These are phyloP conservation scores for Drosophila sordidapex DNA, from an alignment of 2,888 invertebrate genomes.

Conservation along the genomic window DNA sequence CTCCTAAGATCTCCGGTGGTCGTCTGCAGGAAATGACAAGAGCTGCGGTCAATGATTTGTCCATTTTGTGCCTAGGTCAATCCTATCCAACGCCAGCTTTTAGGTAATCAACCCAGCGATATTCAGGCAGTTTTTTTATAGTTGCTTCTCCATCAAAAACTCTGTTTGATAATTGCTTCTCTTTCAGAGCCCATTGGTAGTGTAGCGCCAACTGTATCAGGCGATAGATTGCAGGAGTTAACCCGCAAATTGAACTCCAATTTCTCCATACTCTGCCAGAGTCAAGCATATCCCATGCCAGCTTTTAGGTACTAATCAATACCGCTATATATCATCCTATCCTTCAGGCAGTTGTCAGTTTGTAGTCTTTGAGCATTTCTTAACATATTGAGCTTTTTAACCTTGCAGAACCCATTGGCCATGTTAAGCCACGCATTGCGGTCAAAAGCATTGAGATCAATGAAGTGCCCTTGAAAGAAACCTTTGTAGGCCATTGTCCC, in stretches of 20 bases:
- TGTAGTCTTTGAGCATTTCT: background rate
- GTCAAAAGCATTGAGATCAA: conserved; percentile 83
- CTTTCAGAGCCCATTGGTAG: conserved; percentile 89
- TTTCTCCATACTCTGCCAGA: conserved; percentile 89
- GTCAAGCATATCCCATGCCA: conserved; percentile 91
- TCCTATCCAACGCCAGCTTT: conserved; percentile 86
- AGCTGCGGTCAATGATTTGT: conserved; percentile 60
- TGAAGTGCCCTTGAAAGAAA: conserved; percentile 68
- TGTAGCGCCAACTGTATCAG: conserved; percentile 88
- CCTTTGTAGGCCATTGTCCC: conserved; percentile 86
- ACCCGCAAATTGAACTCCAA: conserved; percentile 84
- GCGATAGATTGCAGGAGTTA: conserved; percentile 86
- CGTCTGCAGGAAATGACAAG: conserved; percentile 86
- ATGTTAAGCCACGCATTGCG: conserved; percentile 82
- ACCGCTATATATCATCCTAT: accelerated
- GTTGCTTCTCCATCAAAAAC: background rate
- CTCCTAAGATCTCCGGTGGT: conserved; percentile 85
- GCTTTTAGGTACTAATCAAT: conserved; percentile 88
- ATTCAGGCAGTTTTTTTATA: conserved; percentile 49
- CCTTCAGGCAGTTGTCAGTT: conserved; percentile 51
- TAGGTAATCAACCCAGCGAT: conserved; percentile 84
- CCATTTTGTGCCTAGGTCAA: conserved; percentile 87
- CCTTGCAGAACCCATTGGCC: conserved; percentile 82
- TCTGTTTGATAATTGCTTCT: background rate
- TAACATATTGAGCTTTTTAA: background rate